Base-by-base conservation (phyloP, 2,888 invertebrate species). In the Pollenia griseotomentosa region DNA sequence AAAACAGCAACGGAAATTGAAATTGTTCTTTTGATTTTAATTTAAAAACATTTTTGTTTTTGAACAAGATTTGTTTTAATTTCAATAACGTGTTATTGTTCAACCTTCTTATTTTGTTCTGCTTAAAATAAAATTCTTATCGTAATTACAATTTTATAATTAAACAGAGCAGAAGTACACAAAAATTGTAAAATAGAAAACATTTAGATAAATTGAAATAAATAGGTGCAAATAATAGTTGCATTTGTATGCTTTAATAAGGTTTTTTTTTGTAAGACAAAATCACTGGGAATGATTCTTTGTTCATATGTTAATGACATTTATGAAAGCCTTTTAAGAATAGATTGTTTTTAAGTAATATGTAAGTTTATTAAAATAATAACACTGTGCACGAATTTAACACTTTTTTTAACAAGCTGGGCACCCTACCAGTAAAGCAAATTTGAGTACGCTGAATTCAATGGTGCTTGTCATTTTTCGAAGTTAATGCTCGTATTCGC, bases 1-100 rank as follows among this genome's bases (percentile, higher is more conserved):
- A 40, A 59, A 74, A 75, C 44, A 46, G 68, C 59, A 82, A 74
- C 86, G 86, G 86, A 86, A 86, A 83, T 83, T 71, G 19, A 79
- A 75, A 79, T 63, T 71, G 51, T 80, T 68, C 57, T 83, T 42
- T 51, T 42, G 2, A 33, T 11, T 61, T 53, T 48, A 42, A 74
- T 70, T 61, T 74, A 44, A 42, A 16, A 78, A 59, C 16, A 70
- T 61, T 73, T 70, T 51, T 53, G 2, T 33, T 33, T 33, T 33
- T 33, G 51, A 73, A 77, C 46, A 74, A 75, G 59, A 79, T 83
- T 77, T 65, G 40, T n/a, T 73, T 75, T 51, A 44, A 75, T 70
- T 82, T 63, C 48, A 86, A 74, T 68, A 59, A 19, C 46, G 57
- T 51, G 59, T 61, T 71, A 71, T 57, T 48, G 1, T 73, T 71